Conservation (phyloP, 2,888 invertebrate species). For the Drosophila eohydei region DNA sequence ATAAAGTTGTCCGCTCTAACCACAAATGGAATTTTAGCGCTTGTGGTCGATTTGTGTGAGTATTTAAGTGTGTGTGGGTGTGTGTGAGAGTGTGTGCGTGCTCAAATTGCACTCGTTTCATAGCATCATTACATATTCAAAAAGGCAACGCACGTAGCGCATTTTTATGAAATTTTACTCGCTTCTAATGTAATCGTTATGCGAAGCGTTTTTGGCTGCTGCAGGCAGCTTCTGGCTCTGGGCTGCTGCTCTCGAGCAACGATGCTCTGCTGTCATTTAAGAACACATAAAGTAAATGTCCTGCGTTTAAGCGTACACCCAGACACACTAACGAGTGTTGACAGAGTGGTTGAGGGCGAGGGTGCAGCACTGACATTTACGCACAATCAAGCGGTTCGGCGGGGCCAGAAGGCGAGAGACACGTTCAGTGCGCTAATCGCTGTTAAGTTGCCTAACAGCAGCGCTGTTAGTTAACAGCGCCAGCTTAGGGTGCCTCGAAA, state of each 20-base stretch:
- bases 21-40: conserved; percentile 74
- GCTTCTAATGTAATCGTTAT: conserved; percentile 77
- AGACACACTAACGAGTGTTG: conserved; percentile 54
- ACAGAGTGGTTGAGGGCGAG: background rate
- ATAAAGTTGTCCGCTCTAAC: conserved; percentile 68
- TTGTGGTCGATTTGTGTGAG: conserved; percentile 62
- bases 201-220: conserved; percentile 54
- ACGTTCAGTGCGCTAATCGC: conserved; percentile 34
- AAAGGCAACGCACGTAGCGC: conserved; percentile 75
- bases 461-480: conserved; percentile 23
- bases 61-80: conserved; percentile 20
- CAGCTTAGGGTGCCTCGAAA: background rate
- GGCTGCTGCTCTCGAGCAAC: conserved; percentile 13
- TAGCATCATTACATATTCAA: conserved; percentile 73
- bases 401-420: conserved; percentile 1
- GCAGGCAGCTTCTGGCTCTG: conserved; percentile 9
- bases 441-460: conserved; percentile 19
- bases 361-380: conserved; percentile 32
- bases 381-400: conserved; percentile 36
- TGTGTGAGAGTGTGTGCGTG: conserved; percentile 47
- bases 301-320: conserved; percentile 56
- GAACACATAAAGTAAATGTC: conserved; percentile 82
- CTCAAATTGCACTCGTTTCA: conserved; percentile 68
- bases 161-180: conserved; percentile 78
- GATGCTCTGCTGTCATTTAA: conserved; percentile 66